Evolutionary conservation across 2,888 invertebrate species (phyloP).

Genomic region (Sphaerophoria rueppellii): DNA sequence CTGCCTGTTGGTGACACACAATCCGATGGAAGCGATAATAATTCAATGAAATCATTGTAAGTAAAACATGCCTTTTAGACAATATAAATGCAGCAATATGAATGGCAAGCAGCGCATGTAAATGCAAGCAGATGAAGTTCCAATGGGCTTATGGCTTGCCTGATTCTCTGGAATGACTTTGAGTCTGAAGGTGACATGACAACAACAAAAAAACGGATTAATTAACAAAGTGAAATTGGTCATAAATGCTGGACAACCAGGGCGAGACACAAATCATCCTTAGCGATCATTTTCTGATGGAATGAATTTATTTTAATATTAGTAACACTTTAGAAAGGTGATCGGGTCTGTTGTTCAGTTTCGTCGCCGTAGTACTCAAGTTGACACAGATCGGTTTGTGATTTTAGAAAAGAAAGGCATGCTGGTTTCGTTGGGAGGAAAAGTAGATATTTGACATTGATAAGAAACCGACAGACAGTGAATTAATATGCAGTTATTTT

Average conservation of each 20-base stretch:
- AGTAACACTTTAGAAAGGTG: slow-evolving; percentile 70
- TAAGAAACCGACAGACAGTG: neutral
- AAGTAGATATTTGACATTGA: slow-evolving; percentile 54
- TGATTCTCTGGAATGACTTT: slow-evolving; percentile 28
- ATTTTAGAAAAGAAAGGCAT: slow-evolving; percentile 62
- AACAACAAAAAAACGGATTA: slow-evolving; percentile 63
- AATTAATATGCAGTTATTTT: slow-evolving; percentile 16
- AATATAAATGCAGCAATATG: slow-evolving; percentile 46
- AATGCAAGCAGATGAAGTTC: slow-evolving; percentile 40
- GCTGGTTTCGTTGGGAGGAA: neutral
- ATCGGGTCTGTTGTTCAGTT: slow-evolving; percentile 14
- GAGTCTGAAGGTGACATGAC: slow-evolving; percentile 54
- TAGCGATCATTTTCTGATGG: slow-evolving; percentile 55
- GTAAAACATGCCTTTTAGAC: slow-evolving; percentile 57
- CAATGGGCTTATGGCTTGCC: no score
- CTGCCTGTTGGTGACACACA: slow-evolving; percentile 47
- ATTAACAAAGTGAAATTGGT: slow-evolving; percentile 72
- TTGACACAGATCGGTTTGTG: slow-evolving; percentile 53
- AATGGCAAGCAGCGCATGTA: slow-evolving; percentile 45
- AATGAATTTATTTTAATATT: slow-evolving; percentile 68
- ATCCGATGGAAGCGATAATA: slow-evolving; percentile 67
- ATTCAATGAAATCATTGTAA: slow-evolving; percentile 61
- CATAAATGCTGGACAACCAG: slow-evolving; percentile 32
- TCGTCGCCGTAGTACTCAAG: neutral
- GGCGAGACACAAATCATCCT: slow-evolving; percentile 60